Conservation (phyloP, 2,113 vertebrate genomes). For the Telmatochromis brichardi region DNA sequence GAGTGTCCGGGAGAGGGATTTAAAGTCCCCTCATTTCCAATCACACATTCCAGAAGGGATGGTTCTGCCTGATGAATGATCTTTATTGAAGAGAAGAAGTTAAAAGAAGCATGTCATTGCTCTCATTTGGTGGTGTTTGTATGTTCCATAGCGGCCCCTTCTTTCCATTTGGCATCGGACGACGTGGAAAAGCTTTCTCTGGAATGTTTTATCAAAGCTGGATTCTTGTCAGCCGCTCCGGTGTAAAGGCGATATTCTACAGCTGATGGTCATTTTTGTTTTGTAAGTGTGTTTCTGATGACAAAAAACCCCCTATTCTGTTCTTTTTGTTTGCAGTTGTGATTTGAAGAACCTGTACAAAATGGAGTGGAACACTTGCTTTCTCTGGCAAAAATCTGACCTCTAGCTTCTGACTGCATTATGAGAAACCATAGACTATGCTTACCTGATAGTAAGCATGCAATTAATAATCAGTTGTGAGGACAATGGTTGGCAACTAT, state of each 20-base stretch:
- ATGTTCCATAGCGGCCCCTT: not conserved
- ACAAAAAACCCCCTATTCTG: not conserved
- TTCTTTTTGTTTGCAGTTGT: not conserved
- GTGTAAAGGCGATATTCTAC: constrained; percentile 21
- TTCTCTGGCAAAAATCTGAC: not conserved
- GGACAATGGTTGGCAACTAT: not conserved
- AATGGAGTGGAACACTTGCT: not conserved
- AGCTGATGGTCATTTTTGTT: constrained; percentile 23
- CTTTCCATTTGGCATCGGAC: constrained; percentile 10
- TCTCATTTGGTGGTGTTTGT: constrained; percentile 48
- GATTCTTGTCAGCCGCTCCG: not conserved
- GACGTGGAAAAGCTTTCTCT: not conserved
- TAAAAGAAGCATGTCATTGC: constrained; percentile 73
- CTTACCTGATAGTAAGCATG: not conserved
- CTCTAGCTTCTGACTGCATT: not conserved
- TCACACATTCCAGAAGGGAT: constrained; percentile 63
- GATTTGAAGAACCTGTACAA: not conserved
- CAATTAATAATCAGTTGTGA: not conserved
- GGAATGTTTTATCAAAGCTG: constrained; percentile 23
- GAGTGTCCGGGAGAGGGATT: constrained; percentile 51
- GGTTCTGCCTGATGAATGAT: constrained; percentile 73
- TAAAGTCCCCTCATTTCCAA: constrained; percentile 62
- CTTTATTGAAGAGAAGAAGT: constrained; percentile 64
- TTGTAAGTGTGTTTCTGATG: not conserved
- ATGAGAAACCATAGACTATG: not conserved